A percentile compares a stretch with the other conserved stretches of the same genome.
Conservation (phyloP, 2,113 vertebrate species). For the Hippocampus mohnikei region DNA sequence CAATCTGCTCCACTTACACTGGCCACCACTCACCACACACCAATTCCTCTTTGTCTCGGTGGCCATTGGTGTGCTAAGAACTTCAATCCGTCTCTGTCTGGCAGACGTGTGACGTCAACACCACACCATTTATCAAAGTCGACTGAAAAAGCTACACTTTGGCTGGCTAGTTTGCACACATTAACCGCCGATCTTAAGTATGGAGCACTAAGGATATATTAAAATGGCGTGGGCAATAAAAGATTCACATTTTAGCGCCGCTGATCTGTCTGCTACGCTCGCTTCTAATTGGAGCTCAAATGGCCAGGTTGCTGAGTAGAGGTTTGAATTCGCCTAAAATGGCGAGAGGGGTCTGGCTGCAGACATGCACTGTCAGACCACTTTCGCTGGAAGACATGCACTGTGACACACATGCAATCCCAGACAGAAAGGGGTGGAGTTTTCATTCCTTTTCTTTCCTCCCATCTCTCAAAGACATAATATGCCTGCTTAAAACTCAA, state of each 20-base stretch:
- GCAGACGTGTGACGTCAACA: constrained; percentile 58
- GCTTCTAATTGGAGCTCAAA: not conserved
- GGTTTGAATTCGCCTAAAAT: not conserved
- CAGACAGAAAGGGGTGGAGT: no score
- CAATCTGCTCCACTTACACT: constrained; percentile 65
- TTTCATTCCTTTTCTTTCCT: no score
- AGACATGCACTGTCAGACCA: no score
- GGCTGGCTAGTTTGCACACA: constrained; percentile 33
- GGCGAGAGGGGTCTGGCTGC: no score
- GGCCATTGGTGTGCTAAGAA: constrained; percentile 74
- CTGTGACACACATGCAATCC: no score
- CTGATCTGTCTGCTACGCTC: not conserved
- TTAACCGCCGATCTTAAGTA: constrained; percentile 35
- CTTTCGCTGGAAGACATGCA: no score
- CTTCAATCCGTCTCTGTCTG: constrained; percentile 80
- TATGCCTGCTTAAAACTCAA: not conserved
- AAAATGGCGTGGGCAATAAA: not conserved
- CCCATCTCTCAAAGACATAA: no score
- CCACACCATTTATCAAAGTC: constrained; percentile 61
- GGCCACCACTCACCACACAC: constrained; percentile 64
- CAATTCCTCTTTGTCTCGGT: constrained; percentile 78
- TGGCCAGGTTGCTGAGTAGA: not conserved
- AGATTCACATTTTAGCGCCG: not conserved
- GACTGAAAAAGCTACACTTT: constrained; percentile 53
- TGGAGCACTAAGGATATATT: not conserved